Base-by-base conservation (phyloP, 2,113 vertebrate genomes). In the Microtus pennsylvanicus region DNA sequence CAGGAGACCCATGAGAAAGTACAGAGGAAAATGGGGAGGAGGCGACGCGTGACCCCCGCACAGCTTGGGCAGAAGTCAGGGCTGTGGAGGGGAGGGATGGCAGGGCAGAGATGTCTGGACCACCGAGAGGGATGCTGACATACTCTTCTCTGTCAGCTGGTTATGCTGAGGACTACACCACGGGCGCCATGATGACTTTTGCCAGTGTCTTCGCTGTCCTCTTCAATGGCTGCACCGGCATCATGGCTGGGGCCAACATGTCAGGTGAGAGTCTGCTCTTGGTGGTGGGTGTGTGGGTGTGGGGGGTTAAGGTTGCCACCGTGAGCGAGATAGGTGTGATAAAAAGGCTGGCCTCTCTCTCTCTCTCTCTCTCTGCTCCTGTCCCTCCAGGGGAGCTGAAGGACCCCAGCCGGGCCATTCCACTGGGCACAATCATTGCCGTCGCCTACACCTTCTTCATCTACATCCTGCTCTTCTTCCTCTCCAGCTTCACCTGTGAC, bases 181-280 rank as follows among this genome's bases (percentile, higher is more conserved):
- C 99, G 7, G 98, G 98, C 81, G 97, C 98, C 9, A 92, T 99
- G 96, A 99, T 99, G 99, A 99, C 98, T 5, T 99, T 99, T 7
- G 98, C 99, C 95, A 99, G 98, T 0, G 99, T 99, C 91, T 99
- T 99, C 92, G 99, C 99, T 0, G 98, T 99, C 91, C 98, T 99
- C 98, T 99, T 99, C 96, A 99, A 99, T 58, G 99, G 99, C 98
- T 99, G 99, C 97, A 99, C 99, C 0, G 99, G 99, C 30, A 99
- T 99, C 98, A 99, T 99, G 99, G 99, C 99, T 0, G 99, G 99
- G 86, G 99, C 99, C 97, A 99, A 99, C 96, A 99, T 99, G 99
- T 99, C 99, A 92, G 99, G 99, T 99, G 97, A 97, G 96, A 30
- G 14, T 30, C 75, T 30, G 35, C 33, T 14, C 26, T 61, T 86